Percentiles rank a stretch among this genome's conserved stretches.
Conservation (phyloP, 2,888 invertebrate genomes). For the Bibio marci region DNA sequence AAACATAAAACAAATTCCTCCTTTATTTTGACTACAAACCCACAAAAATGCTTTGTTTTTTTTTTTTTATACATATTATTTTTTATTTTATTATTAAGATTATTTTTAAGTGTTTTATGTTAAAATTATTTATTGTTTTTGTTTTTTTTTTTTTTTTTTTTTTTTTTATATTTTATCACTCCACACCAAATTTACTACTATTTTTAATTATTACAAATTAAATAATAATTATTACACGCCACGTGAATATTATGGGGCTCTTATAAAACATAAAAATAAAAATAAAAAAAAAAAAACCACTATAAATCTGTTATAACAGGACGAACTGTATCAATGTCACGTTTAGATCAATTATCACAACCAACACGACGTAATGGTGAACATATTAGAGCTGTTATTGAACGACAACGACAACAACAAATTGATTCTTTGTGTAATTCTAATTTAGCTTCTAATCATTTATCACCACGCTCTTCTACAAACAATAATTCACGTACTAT, state of each 20-base stretch:
- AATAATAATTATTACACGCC: no score
- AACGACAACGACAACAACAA: constrained; percentile 26
- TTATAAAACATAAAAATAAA: constrained; percentile 1
- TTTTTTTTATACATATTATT: no score
- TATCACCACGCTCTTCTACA: constrained; percentile 3
- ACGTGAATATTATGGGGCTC: no score
- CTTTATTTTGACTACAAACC: no score
- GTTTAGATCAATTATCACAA: constrained; percentile 70
- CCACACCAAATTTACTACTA: neutral
- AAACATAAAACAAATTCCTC: no score
- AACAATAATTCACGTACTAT: constrained; percentile 21
- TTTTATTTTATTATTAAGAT: no score
- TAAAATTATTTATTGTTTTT: neutral
- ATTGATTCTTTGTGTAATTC: constrained; percentile 14
- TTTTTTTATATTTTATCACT: neutral
- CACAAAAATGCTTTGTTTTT: no score
- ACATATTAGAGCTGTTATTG: constrained; percentile 28
- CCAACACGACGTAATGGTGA: constrained; percentile 41
- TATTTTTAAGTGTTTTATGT: neutral
- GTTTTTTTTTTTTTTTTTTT: neutral
- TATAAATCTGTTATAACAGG: constrained; percentile 27
- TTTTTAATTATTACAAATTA: no score
- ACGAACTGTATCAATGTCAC: constrained; percentile 88
- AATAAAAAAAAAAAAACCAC: constrained; percentile 6
- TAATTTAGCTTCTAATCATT: constrained; percentile 8